These are phyloP conservation scores for Pelusios castaneus DNA, from an alignment of 2,113 vertebrate species.

Conservation along the genomic window DNA sequence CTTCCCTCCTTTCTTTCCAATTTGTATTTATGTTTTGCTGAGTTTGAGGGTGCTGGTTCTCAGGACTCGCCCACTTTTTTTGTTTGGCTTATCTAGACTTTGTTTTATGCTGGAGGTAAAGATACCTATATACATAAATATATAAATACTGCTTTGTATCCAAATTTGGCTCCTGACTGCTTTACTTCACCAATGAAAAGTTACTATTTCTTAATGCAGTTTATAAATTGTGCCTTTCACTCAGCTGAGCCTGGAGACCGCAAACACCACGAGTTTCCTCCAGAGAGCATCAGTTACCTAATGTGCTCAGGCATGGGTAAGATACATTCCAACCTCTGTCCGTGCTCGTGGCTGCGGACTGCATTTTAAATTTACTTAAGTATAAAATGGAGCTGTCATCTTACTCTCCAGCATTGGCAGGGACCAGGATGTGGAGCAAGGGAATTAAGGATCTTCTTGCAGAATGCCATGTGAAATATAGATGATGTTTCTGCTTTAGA, in stretches of 20 bases:
- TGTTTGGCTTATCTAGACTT: conserved; percentile 60
- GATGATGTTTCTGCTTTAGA: rapidly evolving
- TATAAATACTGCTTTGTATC: conserved; percentile 83
- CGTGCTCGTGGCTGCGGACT: not conserved
- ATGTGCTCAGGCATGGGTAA: rapidly evolving
- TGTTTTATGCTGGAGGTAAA: conserved; percentile 72
- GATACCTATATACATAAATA: conserved; percentile 79
- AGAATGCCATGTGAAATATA: not conserved
- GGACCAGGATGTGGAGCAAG: not conserved
- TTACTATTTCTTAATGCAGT: not conserved
- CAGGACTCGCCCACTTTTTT: conserved; percentile 20
- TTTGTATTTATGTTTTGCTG: conserved; percentile 79
- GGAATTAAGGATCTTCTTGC: not conserved
- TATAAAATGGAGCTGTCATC: not conserved
- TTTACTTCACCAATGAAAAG: not conserved
- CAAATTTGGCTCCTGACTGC: conserved; percentile 51
- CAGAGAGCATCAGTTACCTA: rapidly evolving
- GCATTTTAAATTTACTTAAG: not conserved
- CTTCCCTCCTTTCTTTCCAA: conserved; percentile 40
- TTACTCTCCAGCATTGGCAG: not conserved
- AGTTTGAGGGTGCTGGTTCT: conserved; percentile 21
- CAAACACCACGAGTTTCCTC: rapidly evolving
- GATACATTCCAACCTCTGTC: rapidly evolving
- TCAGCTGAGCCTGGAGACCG: rapidly evolving
- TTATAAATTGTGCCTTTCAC: rapidly evolving